Evolutionary conservation across 2,888 invertebrate genomes (phyloP).

Genomic region (Drosophila macrospina): DNA sequence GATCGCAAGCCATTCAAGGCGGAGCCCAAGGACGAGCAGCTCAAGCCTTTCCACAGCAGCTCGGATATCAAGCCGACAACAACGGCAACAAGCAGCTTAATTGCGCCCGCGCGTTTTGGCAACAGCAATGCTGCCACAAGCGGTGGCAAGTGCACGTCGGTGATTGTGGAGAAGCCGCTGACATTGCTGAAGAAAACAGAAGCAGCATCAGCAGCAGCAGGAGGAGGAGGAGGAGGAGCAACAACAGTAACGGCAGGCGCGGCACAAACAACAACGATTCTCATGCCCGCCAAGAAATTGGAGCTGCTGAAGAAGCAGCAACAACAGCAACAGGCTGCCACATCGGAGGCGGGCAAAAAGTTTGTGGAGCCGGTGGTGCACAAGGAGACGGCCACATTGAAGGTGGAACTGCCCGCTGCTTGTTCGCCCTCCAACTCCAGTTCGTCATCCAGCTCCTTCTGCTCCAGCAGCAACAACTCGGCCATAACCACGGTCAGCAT

Average conservation of each 20-base stretch:
- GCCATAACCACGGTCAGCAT: slow-evolving; percentile 45
- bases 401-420: slow-evolving; percentile 74
- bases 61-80: slow-evolving; percentile 58
- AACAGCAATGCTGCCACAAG: slow-evolving; percentile 3
- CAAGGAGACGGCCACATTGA: slow-evolving; percentile 73
- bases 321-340: slow-evolving; percentile 15
- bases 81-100: slow-evolving; percentile 37
- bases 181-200: slow-evolving; percentile 37
- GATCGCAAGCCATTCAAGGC: slow-evolving; percentile 41
- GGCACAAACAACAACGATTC: neutral
- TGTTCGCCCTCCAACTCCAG: slow-evolving; percentile 78
- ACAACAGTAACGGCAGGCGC: neutral
- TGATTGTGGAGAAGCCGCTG: slow-evolving; percentile 79
- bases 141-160: slow-evolving; percentile 70
- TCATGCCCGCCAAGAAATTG: slow-evolving; percentile 35
- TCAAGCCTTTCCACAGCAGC: slow-evolving; percentile 35
- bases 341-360: slow-evolving; percentile 50
- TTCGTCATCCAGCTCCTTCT: slow-evolving; percentile 79
- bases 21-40: slow-evolving; percentile 61
- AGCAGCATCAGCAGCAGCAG: slow-evolving; percentile 22
- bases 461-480: slow-evolving; percentile 66
- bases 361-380: slow-evolving; percentile 69
- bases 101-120: slow-evolving; percentile 68
- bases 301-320: slow-evolving; percentile 42
- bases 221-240: slow-evolving; percentile 21